Percentiles rank a stretch among this genome's conserved stretches.
Evolutionary conservation across 2,797 vertebrate species (phyloP).

Genomic region (Esox masquinongy): DNA sequence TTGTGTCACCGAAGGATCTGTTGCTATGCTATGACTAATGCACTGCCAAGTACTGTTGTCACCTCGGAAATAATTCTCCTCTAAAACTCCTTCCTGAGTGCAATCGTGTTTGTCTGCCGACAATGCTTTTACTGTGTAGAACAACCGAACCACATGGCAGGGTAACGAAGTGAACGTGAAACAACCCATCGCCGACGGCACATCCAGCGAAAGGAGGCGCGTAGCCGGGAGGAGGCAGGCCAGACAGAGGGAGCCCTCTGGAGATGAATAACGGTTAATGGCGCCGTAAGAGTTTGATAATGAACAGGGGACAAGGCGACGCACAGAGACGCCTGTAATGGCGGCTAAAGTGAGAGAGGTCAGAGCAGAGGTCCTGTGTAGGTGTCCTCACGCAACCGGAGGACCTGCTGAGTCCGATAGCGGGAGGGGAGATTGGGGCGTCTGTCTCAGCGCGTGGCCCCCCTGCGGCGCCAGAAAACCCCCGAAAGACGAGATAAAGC

Average conservation of each 20-base stretch:
- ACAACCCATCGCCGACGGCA: neutral
- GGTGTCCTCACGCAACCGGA: slow-evolving; percentile 36
- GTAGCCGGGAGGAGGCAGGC: neutral
- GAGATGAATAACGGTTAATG: slow-evolving; percentile 38
- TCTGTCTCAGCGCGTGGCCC: slow-evolving; percentile 19
- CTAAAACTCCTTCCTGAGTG: neutral
- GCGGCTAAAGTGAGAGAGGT: slow-evolving; percentile 9
- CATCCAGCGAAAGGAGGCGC: neutral
- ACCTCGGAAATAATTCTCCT: neutral
- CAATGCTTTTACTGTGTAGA: neutral
- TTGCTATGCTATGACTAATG: neutral
- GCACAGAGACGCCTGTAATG: slow-evolving; percentile 7
- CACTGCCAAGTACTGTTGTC: neutral
- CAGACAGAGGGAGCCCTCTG: neutral
- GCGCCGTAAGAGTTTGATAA: slow-evolving; percentile 15
- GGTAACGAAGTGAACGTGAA: neutral
- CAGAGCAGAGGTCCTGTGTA: slow-evolving; percentile 15
- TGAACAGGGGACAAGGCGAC: neutral
- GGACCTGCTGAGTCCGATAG: slow-evolving; percentile 40
- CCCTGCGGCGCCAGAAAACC: slow-evolving; percentile 24
- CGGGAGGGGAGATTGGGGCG: slow-evolving; percentile 16
- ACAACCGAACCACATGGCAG: neutral
- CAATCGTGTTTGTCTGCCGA: neutral
- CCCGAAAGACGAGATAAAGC: slow-evolving; percentile 40
- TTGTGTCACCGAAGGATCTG: neutral